phyloP scores from a whole-genome alignment of 2,888 invertebrate genomes.

The Eledona agricola region DNA sequence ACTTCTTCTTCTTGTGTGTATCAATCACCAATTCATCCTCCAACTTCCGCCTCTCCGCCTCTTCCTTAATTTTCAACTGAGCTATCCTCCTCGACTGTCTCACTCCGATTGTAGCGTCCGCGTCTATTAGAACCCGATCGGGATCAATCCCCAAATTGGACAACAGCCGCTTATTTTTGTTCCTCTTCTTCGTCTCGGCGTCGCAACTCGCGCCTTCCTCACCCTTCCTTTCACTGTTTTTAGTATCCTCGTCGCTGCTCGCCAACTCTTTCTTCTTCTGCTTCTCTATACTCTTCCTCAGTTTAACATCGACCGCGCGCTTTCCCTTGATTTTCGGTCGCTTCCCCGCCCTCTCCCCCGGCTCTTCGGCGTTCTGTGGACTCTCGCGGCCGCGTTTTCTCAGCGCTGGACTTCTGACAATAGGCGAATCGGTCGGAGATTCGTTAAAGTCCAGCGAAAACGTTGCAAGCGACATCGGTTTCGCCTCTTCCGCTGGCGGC shows the following conservation, averaged over 20 bases:
- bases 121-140: conserved; percentile 48
- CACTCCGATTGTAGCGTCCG: conserved; percentile 64
- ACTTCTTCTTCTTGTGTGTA: conserved; percentile 35
- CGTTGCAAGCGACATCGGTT: conserved; percentile 51
- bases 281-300: conserved; percentile 64
- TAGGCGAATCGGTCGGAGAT: conserved; percentile 43
- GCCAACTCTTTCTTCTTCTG: conserved; percentile 65
- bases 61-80: conserved; percentile 86
- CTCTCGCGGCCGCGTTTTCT: conserved; percentile 52
- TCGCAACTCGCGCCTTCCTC: conserved; percentile 35
- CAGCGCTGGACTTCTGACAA: conserved; percentile 41
- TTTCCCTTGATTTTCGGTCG: conserved; percentile 52
- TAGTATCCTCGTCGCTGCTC: conserved; percentile 61
- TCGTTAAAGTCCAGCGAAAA: conserved; percentile 54
- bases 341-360: conserved; percentile 43
- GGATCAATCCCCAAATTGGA: conserved; percentile 64
- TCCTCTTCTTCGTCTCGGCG: conserved; percentile 33
- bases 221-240: conserved; percentile 51
- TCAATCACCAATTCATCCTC: conserved; percentile 48
- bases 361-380: conserved; percentile 39
- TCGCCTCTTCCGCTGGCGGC: conserved; percentile 58
- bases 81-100: conserved; percentile 87
- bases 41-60: conserved; percentile 68
- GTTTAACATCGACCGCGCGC: conserved; percentile 52
- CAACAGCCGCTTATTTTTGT: conserved; percentile 58